Evolutionary conservation across 1,140 invertebrate genomes (phyloP).

Genomic region (Kradibia gibbosae): DNA sequence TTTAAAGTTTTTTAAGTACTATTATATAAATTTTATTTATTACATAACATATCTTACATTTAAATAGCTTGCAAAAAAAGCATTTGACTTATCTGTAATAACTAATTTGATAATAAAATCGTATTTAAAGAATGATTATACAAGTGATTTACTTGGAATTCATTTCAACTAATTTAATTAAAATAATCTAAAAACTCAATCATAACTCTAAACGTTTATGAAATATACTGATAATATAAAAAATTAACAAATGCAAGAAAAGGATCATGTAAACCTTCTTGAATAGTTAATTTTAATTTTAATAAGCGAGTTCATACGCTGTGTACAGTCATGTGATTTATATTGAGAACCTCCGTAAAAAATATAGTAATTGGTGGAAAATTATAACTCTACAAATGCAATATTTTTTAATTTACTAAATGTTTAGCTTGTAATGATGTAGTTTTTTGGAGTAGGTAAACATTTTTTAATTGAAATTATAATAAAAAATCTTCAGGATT

Average conservation of each 20-base stretch:
- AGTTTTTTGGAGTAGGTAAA: too few species aligned
- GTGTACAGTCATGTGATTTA: neutral
- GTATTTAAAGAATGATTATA: neutral
- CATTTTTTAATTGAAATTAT: neutral
- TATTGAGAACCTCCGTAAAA: neutral
- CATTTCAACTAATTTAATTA: conserved; percentile 14
- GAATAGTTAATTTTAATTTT: neutral
- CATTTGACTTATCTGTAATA: neutral
- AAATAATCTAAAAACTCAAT: neutral
- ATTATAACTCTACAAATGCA: neutral
- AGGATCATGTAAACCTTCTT: neutral
- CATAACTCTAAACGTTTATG: neutral
- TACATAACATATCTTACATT: too few species aligned
- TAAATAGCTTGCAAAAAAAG: too few species aligned
- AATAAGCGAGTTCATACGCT: neutral
- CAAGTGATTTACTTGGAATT: neutral
- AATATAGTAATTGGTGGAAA: neutral
- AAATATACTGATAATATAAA: neutral
- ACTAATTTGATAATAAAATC: neutral
- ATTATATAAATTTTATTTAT: too few species aligned
- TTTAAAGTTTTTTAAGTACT: too few species aligned
- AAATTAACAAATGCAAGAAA: neutral
- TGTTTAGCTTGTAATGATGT: too few species aligned
- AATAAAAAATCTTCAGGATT: neutral
- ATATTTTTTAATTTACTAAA: neutral